Base-by-base conservation (phyloP, 1,140 invertebrate genomes). In the Colletes gigas region DNA sequence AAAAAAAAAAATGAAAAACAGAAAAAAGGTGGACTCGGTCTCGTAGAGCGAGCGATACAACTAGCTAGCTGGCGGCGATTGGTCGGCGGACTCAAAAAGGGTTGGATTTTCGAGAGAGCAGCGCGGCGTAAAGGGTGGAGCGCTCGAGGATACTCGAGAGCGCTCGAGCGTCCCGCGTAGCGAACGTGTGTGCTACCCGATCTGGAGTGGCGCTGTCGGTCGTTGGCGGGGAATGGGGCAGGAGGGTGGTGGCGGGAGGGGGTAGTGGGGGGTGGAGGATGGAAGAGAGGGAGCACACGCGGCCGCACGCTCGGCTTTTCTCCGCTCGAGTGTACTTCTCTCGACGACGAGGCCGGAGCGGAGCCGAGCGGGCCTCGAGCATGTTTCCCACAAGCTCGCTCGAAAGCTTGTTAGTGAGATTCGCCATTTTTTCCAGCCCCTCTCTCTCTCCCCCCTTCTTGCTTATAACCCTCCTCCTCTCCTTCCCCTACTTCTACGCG, bases 321-420 rank as follows among this genome's bases (percentile, higher is more conserved):
- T 87, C 82, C 82, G 84, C 81, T 89, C 88, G 88, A 91, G 90
- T 86, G 86, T 86, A 85, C 90, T 78, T 78, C 65, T 72, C 76
- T 52, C 39, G 67, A 77, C 17, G 88, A 86, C 80, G 83, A 82
- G 73, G 57, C 47, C 47, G 2, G 59, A 30, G 21, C 62, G 19
- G 39, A 30, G 30, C 30, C 30, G 30, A 30, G 6, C 39, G 4
- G 39, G 79, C 86, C 87, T 85, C 79, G 83, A 80, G 82, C 83
- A 82, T 83, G 81, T 80, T 87, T 89, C 84, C 79, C 75, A 86
- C 85, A 88, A 90, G 87, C 82, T 85, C 65, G 15, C 85, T 90
- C 89, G 86, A 91, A 90, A 91, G 90, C 91, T 92, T 88, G 89
- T 92, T 92, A 92, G 89, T 83, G 85, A 89, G 83, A 87, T 91